A percentile compares a stretch with the other conserved stretches of the same genome.
Conservation (phyloP, 2,113 vertebrate genomes). For the Nothobranchius furzeri region DNA sequence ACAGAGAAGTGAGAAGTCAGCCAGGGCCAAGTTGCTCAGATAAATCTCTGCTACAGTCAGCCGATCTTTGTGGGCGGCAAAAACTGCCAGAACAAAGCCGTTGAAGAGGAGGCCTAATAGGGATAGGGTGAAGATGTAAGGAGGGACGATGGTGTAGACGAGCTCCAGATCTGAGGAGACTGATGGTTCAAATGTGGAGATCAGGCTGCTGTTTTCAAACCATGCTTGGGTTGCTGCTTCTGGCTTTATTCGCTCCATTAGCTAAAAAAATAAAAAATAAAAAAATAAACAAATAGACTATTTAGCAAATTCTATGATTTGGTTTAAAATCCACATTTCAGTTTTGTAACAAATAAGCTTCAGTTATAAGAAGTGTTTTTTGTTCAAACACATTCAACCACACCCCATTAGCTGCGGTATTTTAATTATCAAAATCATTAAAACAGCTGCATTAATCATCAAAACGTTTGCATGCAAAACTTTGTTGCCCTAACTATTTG, state of each 20-base stretch:
- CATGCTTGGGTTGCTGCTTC: background rate
- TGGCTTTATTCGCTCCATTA: constrained; percentile 35
- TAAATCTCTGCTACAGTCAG: constrained; percentile 91
- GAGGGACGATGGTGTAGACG: constrained; percentile 73
- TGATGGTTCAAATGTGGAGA: background rate
- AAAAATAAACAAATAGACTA: constrained; percentile 4
- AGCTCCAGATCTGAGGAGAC: constrained; percentile 59
- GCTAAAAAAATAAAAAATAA: constrained; percentile 28
- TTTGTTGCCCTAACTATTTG: background rate
- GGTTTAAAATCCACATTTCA: background rate
- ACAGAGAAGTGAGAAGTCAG: constrained; percentile 84
- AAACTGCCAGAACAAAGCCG: constrained; percentile 84
- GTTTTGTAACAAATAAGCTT: background rate
- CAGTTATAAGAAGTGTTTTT: background rate
- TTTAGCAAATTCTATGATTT: background rate
- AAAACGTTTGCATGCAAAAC: no score
- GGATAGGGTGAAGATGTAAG: constrained; percentile 86
- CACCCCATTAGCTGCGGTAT: no score
- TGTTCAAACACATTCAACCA: no score
- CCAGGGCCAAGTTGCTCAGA: constrained; percentile 86
- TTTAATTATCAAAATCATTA: no score
- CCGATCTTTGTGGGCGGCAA: constrained; percentile 80
- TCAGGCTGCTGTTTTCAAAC: constrained; percentile 47
- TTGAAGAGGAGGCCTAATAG: constrained; percentile 83
- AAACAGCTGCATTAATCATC: no score